Percentiles rank a stretch among this genome's conserved stretches.
phyloP scores from a whole-genome alignment of 1,140 invertebrate genomes.

The Drosophila willistoni region DNA sequence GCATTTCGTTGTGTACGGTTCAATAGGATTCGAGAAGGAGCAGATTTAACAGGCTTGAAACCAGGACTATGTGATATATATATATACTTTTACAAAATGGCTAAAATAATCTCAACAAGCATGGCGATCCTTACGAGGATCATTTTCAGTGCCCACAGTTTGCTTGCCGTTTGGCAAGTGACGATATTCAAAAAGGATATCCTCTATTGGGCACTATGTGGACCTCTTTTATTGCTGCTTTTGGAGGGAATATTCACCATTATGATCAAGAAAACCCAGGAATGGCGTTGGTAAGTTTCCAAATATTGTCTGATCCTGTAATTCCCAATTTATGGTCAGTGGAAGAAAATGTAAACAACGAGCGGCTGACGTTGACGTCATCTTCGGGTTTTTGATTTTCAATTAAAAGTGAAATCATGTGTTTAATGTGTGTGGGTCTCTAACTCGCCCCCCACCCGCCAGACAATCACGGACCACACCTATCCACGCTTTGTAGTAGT shows the following conservation, averaged over 20 bases:
- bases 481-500: slow-evolving; percentile 38
- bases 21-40: slow-evolving; percentile 33
- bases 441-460: slow-evolving; percentile 14
- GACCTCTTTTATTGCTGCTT: slow-evolving; percentile 89
- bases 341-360: slow-evolving; percentile 74
- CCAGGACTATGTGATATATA: slow-evolving; percentile 40
- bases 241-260: slow-evolving; percentile 93
- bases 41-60: slow-evolving; percentile 5
- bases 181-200: slow-evolving; percentile 89
- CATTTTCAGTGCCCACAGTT: slow-evolving; percentile 91
- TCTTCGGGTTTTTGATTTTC: slow-evolving; percentile 79
- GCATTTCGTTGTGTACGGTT: slow-evolving; percentile 67
- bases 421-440: slow-evolving; percentile 67
- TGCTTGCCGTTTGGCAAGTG: slow-evolving; percentile 92
- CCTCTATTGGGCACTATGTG: slow-evolving; percentile 90
- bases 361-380: slow-evolving; percentile 70
- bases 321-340: not conserved
- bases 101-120: slow-evolving; percentile 89
- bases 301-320: slow-evolving; percentile 11
- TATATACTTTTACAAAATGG: slow-evolving; percentile 83
- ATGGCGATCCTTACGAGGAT: slow-evolving; percentile 92
- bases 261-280: slow-evolving; percentile 92
- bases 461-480: slow-evolving; percentile 42
- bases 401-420: slow-evolving; percentile 83
- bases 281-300: slow-evolving; percentile 91